These are phyloP conservation scores for Scaptomyza reducta DNA, from an alignment of 2,888 invertebrate genomes.

Conservation along the genomic window DNA sequence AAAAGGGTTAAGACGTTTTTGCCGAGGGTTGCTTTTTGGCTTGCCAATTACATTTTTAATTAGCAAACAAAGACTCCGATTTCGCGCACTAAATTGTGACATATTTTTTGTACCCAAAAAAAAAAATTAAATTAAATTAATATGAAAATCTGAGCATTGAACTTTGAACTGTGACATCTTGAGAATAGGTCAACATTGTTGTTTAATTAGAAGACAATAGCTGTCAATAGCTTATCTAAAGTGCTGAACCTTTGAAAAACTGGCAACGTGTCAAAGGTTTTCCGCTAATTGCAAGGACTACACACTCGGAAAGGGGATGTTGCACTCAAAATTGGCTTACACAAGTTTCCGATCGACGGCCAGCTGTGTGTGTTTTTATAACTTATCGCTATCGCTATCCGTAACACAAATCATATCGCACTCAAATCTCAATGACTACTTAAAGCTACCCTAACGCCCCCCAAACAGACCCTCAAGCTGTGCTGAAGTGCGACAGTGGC, in stretches of 20 bases:
- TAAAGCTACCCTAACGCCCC: constrained; percentile 60
- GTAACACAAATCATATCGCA: constrained; percentile 65
- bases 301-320: constrained; percentile 6
- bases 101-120: constrained; percentile 41
- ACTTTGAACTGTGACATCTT: constrained; percentile 65
- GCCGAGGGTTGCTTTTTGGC: constrained; percentile 33
- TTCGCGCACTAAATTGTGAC: constrained; percentile 36
- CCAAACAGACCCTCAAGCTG: constrained; percentile 20
- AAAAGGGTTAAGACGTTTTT: constrained; percentile 34
- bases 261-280: constrained; percentile 54
- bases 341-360: constrained; percentile 31
- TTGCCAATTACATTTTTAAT: constrained; percentile 61
- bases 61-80: constrained; percentile 62
- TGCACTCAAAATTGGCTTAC: constrained; percentile 21
- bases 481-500: constrained; percentile 50
- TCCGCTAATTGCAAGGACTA: constrained; percentile 43
- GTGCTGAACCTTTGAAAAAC: constrained; percentile 12
- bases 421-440: constrained; percentile 75
- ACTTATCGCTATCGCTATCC: constrained; percentile 22
- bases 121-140: background rate
- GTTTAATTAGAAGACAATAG: constrained; percentile 75
- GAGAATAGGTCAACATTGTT: constrained; percentile 75
- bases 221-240: constrained; percentile 64
- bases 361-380: constrained; percentile 58
- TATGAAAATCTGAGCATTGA: constrained; percentile 34